These are phyloP conservation scores for Melieria omissa DNA, from an alignment of 2,888 invertebrate species.

Conservation along the genomic window DNA sequence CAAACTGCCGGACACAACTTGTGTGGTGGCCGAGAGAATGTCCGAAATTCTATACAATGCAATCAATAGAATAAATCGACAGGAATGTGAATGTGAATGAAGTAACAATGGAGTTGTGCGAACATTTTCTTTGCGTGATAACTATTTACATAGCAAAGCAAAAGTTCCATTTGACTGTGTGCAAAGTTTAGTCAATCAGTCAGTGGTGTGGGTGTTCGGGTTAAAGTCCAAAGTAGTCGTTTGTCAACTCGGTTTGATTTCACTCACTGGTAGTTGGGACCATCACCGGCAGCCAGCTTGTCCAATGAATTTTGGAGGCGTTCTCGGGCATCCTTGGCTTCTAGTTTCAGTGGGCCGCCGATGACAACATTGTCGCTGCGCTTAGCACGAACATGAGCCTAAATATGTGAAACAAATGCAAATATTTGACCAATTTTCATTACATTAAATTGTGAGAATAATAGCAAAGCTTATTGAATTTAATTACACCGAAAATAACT, in stretches of 20 bases:
- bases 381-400: slow-evolving; percentile 44
- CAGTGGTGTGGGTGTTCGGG: no score
- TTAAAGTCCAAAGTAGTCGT: no score
- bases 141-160: no score
- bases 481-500: background rate
- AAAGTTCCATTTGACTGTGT: no score
- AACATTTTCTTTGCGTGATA: background rate
- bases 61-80: background rate
- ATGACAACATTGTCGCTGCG: slow-evolving; percentile 46
- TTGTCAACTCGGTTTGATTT: background rate
- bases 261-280: slow-evolving; percentile 57
- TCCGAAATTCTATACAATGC: slow-evolving; percentile 51
- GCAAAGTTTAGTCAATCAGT: no score
- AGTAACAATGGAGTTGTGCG: no score
- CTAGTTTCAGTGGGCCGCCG: slow-evolving; percentile 31
- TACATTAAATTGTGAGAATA: background rate
- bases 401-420: slow-evolving; percentile 26
- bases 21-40: slow-evolving; percentile 65
- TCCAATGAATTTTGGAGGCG: slow-evolving; percentile 51
- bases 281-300: slow-evolving; percentile 57
- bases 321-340: slow-evolving; percentile 49
- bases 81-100: background rate
- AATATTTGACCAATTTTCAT: background rate
- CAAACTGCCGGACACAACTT: slow-evolving; percentile 70
- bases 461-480: background rate